Evolutionary conservation across 2,113 vertebrate genomes (phyloP), one percentile per base, ranked within the genome.

Genomic region (Catharus minimus): DNA sequence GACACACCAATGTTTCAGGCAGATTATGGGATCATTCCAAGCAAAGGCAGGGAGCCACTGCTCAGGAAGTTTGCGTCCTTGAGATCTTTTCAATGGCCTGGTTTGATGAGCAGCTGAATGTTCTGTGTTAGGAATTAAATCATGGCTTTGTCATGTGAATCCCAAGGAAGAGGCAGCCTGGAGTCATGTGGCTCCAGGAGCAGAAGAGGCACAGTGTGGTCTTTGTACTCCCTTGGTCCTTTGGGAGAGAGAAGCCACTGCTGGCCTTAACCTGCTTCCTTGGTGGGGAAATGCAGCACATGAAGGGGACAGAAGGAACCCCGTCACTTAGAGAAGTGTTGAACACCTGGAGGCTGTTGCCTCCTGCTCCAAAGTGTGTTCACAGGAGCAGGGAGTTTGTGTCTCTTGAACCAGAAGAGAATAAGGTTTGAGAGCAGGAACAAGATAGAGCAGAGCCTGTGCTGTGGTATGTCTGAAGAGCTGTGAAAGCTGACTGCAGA

Each of bases 31-130:
- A 50, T 72, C 61, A 2, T 58, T 57, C 33, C 66, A 73, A 68
- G 83, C 71, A 72, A 7, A 84, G 32, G 32, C 82, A 43, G 24
- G 39, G 52, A 80, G 39, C 66, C 1, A 3, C 80, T 84, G 26
- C 68, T 93, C 81, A 71, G 47, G 30, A 66, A 47, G 19, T 36
- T 87, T 72, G 12, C 1, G 0, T 82, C 84, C 93, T 4, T 50
- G 76, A 65, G 72, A 26, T 82, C 50, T 66, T 61, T n/a, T 92
- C 86, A 93, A 23, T 94, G 86, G 74, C 71, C 66, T 62, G 58
- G 50, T 36, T 73, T 93, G 80, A 22, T 76, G 30, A 77, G 62
- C 66, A 58, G 50, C 43, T 66, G 74, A 78, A 55, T 86, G 67
- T 49, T 76, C 69, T 79, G 18, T 23, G 58, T 52, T 68, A 15